These are phyloP conservation scores for Nycticebus coucang DNA, from an alignment of 2,113 vertebrate genomes.

Conservation along the genomic window DNA sequence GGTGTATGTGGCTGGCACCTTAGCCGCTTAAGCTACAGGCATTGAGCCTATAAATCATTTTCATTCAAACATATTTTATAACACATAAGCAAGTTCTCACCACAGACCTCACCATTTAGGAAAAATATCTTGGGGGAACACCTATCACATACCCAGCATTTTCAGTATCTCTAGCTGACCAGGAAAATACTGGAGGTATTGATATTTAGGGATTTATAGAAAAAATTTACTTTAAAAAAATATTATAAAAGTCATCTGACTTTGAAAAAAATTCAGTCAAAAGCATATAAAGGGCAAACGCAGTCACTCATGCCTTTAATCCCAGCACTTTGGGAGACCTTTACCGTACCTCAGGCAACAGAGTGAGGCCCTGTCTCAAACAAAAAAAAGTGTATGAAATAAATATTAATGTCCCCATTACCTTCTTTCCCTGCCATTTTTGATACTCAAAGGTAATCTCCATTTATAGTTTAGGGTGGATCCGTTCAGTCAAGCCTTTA, in stretches of 20 bases:
- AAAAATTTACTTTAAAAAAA: neutral
- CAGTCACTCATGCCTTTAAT: neutral
- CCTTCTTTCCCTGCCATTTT: neutral
- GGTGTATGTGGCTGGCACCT: too few species aligned
- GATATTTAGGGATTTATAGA: neutral
- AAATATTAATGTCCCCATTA: constrained; percentile 21
- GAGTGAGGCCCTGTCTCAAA: neutral
- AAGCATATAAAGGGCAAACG: neutral
- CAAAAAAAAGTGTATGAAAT: neutral
- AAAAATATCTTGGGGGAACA: neutral
- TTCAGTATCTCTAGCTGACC: neutral
- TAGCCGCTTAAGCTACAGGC: too few species aligned
- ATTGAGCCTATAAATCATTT: neutral
- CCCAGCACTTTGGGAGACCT: neutral
- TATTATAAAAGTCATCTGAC: neutral
- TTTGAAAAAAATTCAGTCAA: constrained; percentile 10
- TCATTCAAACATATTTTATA: constrained; percentile 5
- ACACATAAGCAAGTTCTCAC: neutral
- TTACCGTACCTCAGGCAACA: neutral
- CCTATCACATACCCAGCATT: neutral
- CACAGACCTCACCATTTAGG: neutral
- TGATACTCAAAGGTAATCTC: neutral
- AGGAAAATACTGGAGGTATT: constrained; percentile 3
- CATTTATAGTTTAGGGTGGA: neutral
- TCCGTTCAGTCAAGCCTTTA: neutral